A percentile compares a stretch with the other conserved stretches of the same genome.
These are phyloP conservation scores for Paramacrobiotus metropolitanus DNA, from an alignment of 1,140 invertebrate species.

Conservation along the genomic window DNA sequence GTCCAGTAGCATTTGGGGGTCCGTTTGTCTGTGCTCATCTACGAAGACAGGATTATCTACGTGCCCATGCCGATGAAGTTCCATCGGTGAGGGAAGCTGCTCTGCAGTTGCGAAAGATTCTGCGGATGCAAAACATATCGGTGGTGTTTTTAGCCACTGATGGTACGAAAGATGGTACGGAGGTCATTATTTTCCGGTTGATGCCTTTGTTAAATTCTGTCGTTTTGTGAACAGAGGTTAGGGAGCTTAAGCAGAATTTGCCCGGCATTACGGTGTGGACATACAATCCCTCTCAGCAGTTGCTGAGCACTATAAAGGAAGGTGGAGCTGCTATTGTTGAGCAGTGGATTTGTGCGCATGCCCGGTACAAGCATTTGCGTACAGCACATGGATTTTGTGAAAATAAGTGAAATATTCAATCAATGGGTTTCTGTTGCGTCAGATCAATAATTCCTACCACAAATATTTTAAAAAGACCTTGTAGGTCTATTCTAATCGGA, in stretches of 20 bases:
- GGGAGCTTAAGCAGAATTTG: slow-evolving; percentile 25
- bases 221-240: slow-evolving; percentile 25
- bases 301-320: slow-evolving; percentile 34
- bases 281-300: slow-evolving; percentile 14
- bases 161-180: slow-evolving; percentile 25
- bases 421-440: background rate
- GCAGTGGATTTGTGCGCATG: slow-evolving; percentile 76
- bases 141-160: slow-evolving; percentile 62
- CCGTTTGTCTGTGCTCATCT: slow-evolving; percentile 57
- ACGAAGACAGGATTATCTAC: slow-evolving; percentile 55
- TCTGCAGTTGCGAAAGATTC: slow-evolving; percentile 35
- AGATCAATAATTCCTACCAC: background rate
- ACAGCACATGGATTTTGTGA: background rate
- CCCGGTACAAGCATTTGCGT: slow-evolving; percentile 27
- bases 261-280: slow-evolving; percentile 21
- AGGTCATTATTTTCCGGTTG: background rate
- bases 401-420: background rate
- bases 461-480: slow-evolving; percentile 15
- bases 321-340: slow-evolving; percentile 81
- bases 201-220: background rate
- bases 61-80: slow-evolving; percentile 35
- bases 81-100: slow-evolving; percentile 44
- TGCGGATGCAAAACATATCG: slow-evolving; percentile 33
- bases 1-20: too few species aligned
- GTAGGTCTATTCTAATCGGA: too few species aligned